Evolutionary conservation across 2,113 vertebrate genomes (phyloP), one percentile per base, ranked within the genome.

Genomic region (Channa maculata): DNA sequence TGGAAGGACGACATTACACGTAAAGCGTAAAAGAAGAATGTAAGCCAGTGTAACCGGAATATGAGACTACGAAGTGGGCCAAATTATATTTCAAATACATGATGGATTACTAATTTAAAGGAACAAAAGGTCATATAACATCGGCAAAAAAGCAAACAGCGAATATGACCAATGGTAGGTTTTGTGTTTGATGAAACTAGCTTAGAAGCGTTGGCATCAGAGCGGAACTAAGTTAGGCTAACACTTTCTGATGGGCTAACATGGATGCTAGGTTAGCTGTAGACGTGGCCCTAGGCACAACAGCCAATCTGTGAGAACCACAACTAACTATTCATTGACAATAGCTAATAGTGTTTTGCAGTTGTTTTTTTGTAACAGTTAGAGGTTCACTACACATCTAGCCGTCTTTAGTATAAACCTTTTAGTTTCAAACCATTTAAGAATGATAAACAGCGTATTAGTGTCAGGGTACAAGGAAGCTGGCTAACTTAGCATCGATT

Each of bases 121-220:
- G 43, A 60, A 43, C 36, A 72, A 75, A 44, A 52, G 44, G 52
- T 75, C 10, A 34, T 39, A 50, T 53, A 73, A 51, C 37, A 37
- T 50, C 45, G 61, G 67, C 64, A 54, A 60, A 85, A 53, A 24
- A 74, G 36, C 53, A 81, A 87, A 37, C 75, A 67, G 87, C 82
- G 55, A 93, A 71, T 10, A 94, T 94, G 94, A 94, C 94, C 67
- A 94, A 94, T 75, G 94, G 94, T 94, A 87, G 48, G 92, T 86
- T 13, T 6, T 2, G 15, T 33, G 39, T 14, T 11, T 45, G 38
- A 5, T 11, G 15, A 4, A 39, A n/a, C 24, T 15, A 49, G 34
- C 48, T 13, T 3, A 6, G 4, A 14, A n/a, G 36, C 54, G 48
- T 52, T 15, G 5, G 59, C 5, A 33, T 39, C 33, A 36, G 43